A percentile compares a stretch with the other conserved stretches of the same genome.
phyloP scores from a whole-genome alignment of 2,797 vertebrate genomes.

The Cossypha heuglini region DNA sequence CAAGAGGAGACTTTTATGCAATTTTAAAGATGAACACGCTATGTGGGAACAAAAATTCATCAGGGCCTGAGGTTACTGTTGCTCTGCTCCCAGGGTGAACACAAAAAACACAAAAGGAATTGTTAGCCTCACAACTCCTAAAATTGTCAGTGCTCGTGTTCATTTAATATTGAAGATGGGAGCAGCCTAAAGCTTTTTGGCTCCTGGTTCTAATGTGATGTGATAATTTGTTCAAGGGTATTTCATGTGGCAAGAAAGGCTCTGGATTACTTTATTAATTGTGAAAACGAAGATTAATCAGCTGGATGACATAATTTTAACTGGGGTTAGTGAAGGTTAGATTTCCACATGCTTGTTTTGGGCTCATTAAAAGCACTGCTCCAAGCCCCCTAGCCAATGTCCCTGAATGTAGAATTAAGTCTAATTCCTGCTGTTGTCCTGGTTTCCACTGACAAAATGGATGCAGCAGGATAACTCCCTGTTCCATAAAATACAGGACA shows the following conservation, averaged over 20 bases:
- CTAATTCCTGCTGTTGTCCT: neutral
- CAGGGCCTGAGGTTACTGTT: neutral
- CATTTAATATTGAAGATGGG: neutral
- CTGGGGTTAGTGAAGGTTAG: neutral
- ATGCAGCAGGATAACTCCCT: neutral
- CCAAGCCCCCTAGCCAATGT: neutral
- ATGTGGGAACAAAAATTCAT: neutral
- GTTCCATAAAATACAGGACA: neutral
- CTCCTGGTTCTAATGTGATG: neutral
- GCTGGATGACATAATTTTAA: neutral
- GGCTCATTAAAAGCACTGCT: neutral
- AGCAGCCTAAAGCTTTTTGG: slow-evolving; percentile 2
- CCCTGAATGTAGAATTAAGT: neutral
- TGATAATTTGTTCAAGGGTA: neutral
- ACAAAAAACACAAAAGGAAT: neutral
- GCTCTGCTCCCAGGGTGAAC: neutral
- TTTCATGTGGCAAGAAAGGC: neutral
- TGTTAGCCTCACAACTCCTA: neutral
- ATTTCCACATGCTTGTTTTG: neutral
- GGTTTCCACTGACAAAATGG: neutral
- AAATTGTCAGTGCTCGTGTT: neutral
- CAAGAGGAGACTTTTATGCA: neutral
- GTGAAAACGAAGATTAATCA: neutral
- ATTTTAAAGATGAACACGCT: neutral
- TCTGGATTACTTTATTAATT: slow-evolving; percentile 2